A percentile compares a stretch with the other conserved stretches of the same genome.
Evolutionary conservation across 2,888 invertebrate genomes (phyloP).

Genomic region (Rapana venosa): DNA sequence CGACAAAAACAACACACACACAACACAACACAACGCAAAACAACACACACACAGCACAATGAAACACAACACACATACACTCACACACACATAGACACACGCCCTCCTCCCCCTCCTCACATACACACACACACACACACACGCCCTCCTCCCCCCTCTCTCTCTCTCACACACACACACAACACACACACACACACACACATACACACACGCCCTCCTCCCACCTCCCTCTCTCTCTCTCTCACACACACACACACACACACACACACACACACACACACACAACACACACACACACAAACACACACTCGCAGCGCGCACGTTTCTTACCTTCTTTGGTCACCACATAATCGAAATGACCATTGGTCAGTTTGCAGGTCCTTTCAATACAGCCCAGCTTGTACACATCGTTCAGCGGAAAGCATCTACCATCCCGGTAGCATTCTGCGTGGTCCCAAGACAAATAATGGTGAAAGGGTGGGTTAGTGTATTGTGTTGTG

Average conservation of each 20-base stretch:
- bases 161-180: slow-evolving; percentile 16
- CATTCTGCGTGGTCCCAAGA: background rate
- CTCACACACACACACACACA: background rate
- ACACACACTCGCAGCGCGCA: too few species aligned
- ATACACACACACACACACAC: slow-evolving; percentile 24
- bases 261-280: slow-evolving; percentile 1
- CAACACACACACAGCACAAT: background rate
- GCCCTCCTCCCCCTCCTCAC: too few species aligned
- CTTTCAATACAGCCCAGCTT: slow-evolving; percentile 42
- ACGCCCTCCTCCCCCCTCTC: too few species aligned
- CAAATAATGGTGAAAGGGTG: background rate
- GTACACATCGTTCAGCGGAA: slow-evolving; percentile 39
- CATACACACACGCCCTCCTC: background rate
- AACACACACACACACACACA: background rate
- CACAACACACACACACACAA: slow-evolving; percentile 3
- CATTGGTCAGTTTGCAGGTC: slow-evolving; percentile 4
- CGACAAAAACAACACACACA: too few species aligned
- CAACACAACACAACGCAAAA: too few species aligned
- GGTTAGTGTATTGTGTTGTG: background rate
- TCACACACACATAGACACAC: slow-evolving; percentile 16
- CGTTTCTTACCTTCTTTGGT: slow-evolving; percentile 34
- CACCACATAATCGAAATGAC: slow-evolving; percentile 29
- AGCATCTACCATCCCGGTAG: slow-evolving; percentile 18
- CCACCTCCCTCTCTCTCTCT: background rate
- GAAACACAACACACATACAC: background rate